Base-by-base conservation (phyloP, 2,888 invertebrate genomes). In the Autographa pulchrina region DNA sequence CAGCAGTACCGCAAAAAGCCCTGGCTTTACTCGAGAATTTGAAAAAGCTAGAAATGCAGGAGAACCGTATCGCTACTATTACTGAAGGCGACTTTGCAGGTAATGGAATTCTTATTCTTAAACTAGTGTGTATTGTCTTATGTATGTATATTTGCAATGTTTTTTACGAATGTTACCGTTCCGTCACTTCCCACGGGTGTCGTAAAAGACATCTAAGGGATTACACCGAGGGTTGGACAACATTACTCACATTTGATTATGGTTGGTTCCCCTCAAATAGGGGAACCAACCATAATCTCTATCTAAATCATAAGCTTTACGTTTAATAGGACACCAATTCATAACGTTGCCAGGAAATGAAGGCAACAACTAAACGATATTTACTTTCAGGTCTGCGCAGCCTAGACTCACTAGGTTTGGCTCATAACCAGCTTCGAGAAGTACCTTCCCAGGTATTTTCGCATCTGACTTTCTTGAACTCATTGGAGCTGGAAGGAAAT, bases 401-500 rank as follows among this genome's bases (percentile, higher is more conserved):
- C 91, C 96, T 99, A 88, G 98, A 98, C 91, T 98, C 98, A 0
- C 94, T 99, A 75, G 98, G 98, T 69, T 94, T 99, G 90, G 98
- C 98, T 8, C 98, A 98, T 91, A 99, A 99, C 94, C 97, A 97
- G 90, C 96, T 99, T 74, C 97, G 96, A 64, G 97, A 97, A 86
- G 97, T 98, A 78, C 98, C 98, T 18, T 96, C 97, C 6, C 97
- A 97, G 87, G 98, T 98, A 65, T 99, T 99, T 93, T 97, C 97
- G 3, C 98, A 98, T 91, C 95, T 99, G 85, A 97, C 96, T 31
- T 96, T 97, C 85, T 96, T 99, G 69, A 99, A 98, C 93, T 98
- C 98, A 6, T 94, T 99, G 89, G 98, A 99, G 94, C 94, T 99
- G 83, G 98, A 98, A 89, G 98, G 98, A 72, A 99, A 99, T 93